Base-by-base conservation (phyloP, 2,888 invertebrate species). In the Drosophila borealis region DNA sequence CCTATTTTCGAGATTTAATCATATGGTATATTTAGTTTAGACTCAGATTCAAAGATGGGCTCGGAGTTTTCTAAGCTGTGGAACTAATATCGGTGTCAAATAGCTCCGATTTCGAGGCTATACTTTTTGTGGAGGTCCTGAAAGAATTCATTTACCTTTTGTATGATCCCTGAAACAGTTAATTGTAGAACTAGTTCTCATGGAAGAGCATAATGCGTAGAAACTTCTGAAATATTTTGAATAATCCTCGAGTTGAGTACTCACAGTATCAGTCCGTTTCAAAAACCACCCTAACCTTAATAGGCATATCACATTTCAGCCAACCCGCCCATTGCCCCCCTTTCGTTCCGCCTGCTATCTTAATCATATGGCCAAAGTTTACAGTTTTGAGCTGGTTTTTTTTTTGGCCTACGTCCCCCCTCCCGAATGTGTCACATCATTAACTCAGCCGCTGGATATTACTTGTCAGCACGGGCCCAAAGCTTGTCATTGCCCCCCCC, bases 361-460 rank as follows among this genome's bases (percentile, higher is more conserved):
- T 49, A 19, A 49, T 63, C 25, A 41, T 42, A 34, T 49, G 25
- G 14, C 33, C n/a, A 61, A 46, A 49, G 49, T 50, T 50, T 63
- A 34, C n/a, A 62, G 48, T 46, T 62, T 60, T 42, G 42, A 42
- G 25, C 17, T 53, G 19, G 37, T 57, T 25, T 39, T 29, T 39
- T 21, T 33, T 34, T 37, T n/a, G 19, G 3, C 13, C 17, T 13
- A 9, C 19, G 50, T 21, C 55, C 25, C 25, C 25, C 25, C 25
- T 0, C 8, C 8, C 29, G 29, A 29, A 29, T 46, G 48, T 54
- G 60, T 34, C 68, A 60, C 69, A 69, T 77, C 78, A 77, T 75
- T 77, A 73, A 69, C 41, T 73, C 42, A 44, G 59, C 39, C 51
- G 53, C 57, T 56, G 55, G 55, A 49, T 42, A 68, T 57, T 59